A percentile compares a stretch with the other conserved stretches of the same genome.
phyloP scores from a whole-genome alignment of 2,113 vertebrate species.

The Cervus canadensis region DNA sequence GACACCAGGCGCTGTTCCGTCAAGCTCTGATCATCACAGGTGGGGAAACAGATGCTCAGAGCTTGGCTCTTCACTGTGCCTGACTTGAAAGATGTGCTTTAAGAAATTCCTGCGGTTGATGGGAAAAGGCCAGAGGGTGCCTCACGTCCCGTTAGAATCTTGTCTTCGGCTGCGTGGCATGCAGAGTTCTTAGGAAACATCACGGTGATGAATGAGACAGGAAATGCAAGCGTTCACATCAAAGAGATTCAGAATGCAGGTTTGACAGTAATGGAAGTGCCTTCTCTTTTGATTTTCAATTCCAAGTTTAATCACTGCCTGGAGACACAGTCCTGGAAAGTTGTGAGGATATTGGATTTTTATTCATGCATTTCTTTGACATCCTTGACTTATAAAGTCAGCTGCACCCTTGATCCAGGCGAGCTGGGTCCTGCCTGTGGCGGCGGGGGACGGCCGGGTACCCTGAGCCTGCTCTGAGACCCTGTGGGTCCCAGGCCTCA shows the following conservation, averaged over 20 bases:
- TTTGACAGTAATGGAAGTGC: not conserved
- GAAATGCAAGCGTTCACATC: not conserved
- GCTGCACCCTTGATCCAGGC: not conserved
- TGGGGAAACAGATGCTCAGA: not conserved
- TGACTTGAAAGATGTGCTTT: not conserved
- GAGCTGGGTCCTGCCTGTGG: not conserved
- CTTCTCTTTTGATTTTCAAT: constrained; percentile 6
- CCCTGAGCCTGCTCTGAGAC: not conserved
- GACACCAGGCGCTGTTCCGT: not conserved
- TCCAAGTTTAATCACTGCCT: not conserved
- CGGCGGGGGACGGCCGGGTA: not conserved
- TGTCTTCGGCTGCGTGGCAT: fast-evolving
- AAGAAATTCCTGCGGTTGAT: not conserved
- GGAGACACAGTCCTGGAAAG: not conserved
- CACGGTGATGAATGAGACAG: not conserved
- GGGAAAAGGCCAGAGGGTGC: not conserved
- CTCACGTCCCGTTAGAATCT: not conserved
- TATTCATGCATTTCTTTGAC: not conserved
- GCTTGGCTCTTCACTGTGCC: not conserved
- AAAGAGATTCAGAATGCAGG: not conserved
- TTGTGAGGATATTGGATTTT: not conserved
- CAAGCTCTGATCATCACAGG: not conserved
- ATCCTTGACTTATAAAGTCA: not conserved
- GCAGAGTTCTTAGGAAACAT: not conserved
- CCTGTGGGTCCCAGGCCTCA: not conserved